Evolutionary conservation across 2,888 invertebrate genomes (phyloP).

Genomic region (Drosophila robusta): DNA sequence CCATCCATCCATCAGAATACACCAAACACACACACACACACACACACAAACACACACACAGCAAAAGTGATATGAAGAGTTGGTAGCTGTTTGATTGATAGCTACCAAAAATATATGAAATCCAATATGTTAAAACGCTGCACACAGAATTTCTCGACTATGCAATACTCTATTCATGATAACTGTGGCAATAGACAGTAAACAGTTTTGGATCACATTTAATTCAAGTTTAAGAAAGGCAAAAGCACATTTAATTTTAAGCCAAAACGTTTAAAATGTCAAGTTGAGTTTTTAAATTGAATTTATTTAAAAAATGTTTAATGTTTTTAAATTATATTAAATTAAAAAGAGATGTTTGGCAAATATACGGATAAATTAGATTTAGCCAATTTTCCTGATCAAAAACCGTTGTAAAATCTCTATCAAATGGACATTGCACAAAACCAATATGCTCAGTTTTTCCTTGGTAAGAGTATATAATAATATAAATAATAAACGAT

Average conservation of each 20-base stretch:
- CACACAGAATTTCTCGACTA: not conserved
- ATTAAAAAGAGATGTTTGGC: too few relatives aligned
- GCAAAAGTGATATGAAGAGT: conserved; percentile 25
- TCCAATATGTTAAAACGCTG: not conserved
- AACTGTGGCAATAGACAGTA: not conserved
- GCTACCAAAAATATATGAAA: conserved; percentile 31
- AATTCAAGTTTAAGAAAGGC: too few relatives aligned
- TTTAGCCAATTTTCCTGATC: too few relatives aligned
- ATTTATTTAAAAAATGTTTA: too few relatives aligned
- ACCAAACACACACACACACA: conserved; percentile 30
- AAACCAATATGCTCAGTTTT: not conserved
- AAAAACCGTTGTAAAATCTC: too few relatives aligned
- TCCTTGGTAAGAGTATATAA: not conserved
- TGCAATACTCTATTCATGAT: conserved; percentile 8
- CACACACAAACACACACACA: conserved; percentile 25
- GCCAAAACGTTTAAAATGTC: too few relatives aligned
- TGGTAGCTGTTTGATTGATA: conserved; percentile 64
- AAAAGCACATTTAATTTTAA: too few relatives aligned
- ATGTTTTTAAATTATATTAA: too few relatives aligned
- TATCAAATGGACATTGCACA: not conserved
- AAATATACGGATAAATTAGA: too few relatives aligned
- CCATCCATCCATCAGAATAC: conserved; percentile 73
- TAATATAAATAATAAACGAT: conserved; percentile 17
- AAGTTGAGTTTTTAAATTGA: too few relatives aligned
- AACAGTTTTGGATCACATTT: too few relatives aligned